Evolutionary conservation across 2,888 invertebrate genomes (phyloP).

Genomic region (Lepeophtheirus nordmannii): DNA sequence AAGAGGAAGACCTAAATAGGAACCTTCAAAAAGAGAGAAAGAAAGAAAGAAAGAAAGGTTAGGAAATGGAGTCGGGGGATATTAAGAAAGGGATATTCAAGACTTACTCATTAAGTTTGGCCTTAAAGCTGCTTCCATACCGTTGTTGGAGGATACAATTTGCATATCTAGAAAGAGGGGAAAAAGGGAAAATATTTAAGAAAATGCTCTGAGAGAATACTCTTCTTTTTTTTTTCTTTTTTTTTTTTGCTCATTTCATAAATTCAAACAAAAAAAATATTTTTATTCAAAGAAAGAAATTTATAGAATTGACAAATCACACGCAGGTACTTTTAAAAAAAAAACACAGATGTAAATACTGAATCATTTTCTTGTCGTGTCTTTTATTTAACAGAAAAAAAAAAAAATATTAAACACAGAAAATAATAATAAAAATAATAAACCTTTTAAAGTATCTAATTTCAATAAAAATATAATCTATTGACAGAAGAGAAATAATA

Average conservation of each 20-base stretch:
- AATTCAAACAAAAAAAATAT: too few species aligned
- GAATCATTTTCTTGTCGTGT: background rate
- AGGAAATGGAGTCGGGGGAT: too few species aligned
- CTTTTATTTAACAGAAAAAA: background rate
- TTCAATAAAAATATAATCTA: background rate
- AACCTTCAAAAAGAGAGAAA: background rate
- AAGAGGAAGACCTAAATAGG: background rate
- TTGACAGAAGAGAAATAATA: background rate
- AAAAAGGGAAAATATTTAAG: too few species aligned
- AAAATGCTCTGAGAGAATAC: too few species aligned
- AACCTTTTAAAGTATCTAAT: slow-evolving; percentile 1
- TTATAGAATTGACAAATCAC: too few species aligned
- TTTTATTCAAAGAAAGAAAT: too few species aligned
- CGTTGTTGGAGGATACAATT: background rate
- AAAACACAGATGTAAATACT: background rate
- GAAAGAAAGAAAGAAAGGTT: too few species aligned
- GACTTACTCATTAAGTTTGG: background rate
- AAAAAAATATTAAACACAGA: background rate
- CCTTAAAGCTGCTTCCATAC: background rate
- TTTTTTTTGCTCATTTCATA: too few species aligned
- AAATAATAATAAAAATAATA: background rate
- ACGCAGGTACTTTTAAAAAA: too few species aligned
- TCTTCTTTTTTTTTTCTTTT: too few species aligned
- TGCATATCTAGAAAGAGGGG: background rate
- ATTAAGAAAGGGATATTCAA: background rate